A percentile compares a stretch with the other conserved stretches of the same genome.
These are phyloP conservation scores for Lucilia sericata DNA, from an alignment of 1,140 invertebrate species.

Conservation along the genomic window DNA sequence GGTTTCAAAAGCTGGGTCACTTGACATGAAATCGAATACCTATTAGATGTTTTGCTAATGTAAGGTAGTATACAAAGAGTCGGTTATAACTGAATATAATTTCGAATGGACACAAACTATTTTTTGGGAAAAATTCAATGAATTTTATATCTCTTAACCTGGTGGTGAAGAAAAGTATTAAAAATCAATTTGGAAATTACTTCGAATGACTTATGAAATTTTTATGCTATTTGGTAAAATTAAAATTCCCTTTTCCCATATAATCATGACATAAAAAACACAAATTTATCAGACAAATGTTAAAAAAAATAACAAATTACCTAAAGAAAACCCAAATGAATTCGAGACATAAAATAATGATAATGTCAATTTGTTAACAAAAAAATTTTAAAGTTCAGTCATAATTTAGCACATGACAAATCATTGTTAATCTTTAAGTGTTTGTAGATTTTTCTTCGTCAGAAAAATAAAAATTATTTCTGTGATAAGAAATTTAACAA, in stretches of 20 bases:
- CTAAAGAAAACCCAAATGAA: background rate
- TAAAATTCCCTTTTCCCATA: background rate
- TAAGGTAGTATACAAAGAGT: no score
- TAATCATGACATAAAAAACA: background rate
- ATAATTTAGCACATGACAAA: conserved; percentile 27
- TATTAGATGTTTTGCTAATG: no score
- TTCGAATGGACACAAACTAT: no score
- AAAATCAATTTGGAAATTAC: background rate
- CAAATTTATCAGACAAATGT: background rate
- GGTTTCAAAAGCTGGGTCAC: no score
- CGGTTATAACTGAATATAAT: no score
- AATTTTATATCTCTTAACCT: no score
- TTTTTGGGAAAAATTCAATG: no score
- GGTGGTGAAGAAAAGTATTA: no score
- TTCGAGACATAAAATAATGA: background rate
- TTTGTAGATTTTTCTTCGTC: conserved; percentile 2
- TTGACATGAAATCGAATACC: no score
- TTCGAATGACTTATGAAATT: background rate
- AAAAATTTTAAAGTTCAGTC: background rate
- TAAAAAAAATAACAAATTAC: background rate
- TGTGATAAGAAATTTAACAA: background rate
- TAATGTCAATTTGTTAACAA: background rate
- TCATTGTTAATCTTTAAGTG: conserved; percentile 4
- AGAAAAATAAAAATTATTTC: background rate
- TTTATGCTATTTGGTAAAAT: background rate